Evolutionary conservation across 2,888 invertebrate species (phyloP).

Genomic region (Hirtodrosophila alboralis): DNA sequence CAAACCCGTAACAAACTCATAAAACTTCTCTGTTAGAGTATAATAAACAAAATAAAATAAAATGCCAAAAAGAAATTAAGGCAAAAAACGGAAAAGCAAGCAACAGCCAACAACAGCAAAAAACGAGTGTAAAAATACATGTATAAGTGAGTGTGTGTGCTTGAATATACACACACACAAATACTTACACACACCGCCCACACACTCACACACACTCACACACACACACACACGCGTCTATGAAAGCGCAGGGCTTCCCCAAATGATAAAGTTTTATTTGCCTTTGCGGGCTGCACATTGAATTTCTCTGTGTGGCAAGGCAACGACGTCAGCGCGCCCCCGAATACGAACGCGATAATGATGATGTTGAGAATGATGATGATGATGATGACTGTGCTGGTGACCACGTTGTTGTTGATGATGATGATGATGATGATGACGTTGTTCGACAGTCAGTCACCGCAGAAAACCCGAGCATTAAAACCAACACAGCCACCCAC

Average conservation of each 20-base stretch:
- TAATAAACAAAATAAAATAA: constrained; percentile 37
- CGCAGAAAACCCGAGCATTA: constrained; percentile 57
- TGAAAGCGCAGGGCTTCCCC: constrained; percentile 79
- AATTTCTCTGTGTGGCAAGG: constrained; percentile 44
- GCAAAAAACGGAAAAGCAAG: constrained; percentile 49
- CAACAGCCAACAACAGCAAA: constrained; percentile 27
- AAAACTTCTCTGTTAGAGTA: too few species aligned
- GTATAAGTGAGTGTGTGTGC: constrained; percentile 10
- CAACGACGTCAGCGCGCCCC: constrained; percentile 18
- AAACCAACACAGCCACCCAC: constrained; percentile 59
- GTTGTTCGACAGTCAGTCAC: constrained; percentile 57
- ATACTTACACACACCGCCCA: constrained; percentile 19
- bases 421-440: constrained; percentile 24
- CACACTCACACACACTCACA: constrained; percentile 5
- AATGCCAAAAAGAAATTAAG: constrained; percentile 45
- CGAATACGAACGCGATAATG: constrained; percentile 10
- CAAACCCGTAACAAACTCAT: too few species aligned
- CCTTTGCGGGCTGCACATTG: constrained; percentile 67
- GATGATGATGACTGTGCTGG: constrained; percentile 24
- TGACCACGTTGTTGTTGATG: constrained; percentile 16
- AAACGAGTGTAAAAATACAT: constrained; percentile 44
- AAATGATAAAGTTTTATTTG: constrained; percentile 79
- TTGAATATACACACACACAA: constrained; percentile 25
- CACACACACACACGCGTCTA: constrained; percentile 43
- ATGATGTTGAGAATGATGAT: constrained; percentile 1